Conservation (phyloP, 2,888 invertebrate genomes). For the Scrobipalpa atriplicella region DNA sequence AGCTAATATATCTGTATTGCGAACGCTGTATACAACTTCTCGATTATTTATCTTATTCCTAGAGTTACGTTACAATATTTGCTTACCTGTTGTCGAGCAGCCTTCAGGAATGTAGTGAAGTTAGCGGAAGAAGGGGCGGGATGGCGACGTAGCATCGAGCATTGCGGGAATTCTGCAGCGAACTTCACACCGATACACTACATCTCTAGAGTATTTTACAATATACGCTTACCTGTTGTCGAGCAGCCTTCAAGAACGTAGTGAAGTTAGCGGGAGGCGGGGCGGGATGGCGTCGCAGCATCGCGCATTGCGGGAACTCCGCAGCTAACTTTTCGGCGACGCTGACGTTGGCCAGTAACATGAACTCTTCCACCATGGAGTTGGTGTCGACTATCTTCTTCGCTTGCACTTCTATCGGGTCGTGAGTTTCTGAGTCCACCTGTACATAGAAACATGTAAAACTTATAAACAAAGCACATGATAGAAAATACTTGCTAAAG, state of each 20-base stretch:
- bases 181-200: constrained; percentile 84
- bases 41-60: too few species aligned
- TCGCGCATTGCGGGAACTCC: constrained; percentile 97
- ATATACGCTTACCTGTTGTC: constrained; percentile 83
- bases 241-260: constrained; percentile 70
- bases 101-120: constrained; percentile 84
- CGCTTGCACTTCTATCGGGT: constrained; percentile 96
- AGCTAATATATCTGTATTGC: too few species aligned
- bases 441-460: constrained; percentile 48
- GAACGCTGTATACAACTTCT: too few species aligned
- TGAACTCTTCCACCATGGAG: constrained; percentile 99
- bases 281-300: constrained; percentile 96
- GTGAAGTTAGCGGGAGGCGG: constrained; percentile 94
- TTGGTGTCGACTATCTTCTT: constrained; percentile 97
- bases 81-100: constrained; percentile 61
- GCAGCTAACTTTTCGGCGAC: constrained; percentile 93
- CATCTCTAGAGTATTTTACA: too few species aligned
- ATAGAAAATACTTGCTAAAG: too few species aligned
- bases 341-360: constrained; percentile 98
- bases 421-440: constrained; percentile 98
- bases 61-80: too few species aligned
- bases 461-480: not conserved
- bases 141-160: constrained; percentile 96
- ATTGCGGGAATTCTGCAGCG: constrained; percentile 95
- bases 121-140: constrained; percentile 94